A percentile compares a stretch with the other conserved stretches of the same genome.
These are phyloP conservation scores for Orthosia incerta DNA, from an alignment of 2,888 invertebrate genomes.

Conservation along the genomic window DNA sequence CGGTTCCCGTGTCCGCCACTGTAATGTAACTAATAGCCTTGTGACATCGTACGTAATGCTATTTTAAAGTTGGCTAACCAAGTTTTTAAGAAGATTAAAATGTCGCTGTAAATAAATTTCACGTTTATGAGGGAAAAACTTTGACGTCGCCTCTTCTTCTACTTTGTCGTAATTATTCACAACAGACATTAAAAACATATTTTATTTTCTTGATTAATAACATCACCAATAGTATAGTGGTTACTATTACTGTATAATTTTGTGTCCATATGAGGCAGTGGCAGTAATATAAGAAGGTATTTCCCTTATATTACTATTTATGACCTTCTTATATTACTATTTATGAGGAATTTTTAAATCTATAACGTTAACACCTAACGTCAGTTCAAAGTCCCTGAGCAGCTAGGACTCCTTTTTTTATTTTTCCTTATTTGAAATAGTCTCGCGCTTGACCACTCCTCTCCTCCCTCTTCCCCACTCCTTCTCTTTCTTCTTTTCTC, in stretches of 20 bases:
- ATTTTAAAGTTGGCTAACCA: constrained; percentile 54
- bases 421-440: too few species aligned
- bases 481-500: too few species aligned
- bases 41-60: constrained; percentile 63
- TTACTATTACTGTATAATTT: too few species aligned
- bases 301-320: not conserved
- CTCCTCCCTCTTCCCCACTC: too few species aligned
- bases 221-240: too few species aligned
- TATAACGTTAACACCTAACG: not conserved
- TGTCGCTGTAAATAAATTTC: constrained; percentile 47
- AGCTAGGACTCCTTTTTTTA: too few species aligned
- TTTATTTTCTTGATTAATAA: not conserved
- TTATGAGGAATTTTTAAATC: too few species aligned
- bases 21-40: constrained; percentile 79
- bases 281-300: too few species aligned
- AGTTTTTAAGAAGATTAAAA: constrained; percentile 54
- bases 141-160: constrained; percentile 6
- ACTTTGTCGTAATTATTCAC: constrained; percentile 1
- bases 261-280: too few species aligned
- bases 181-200: too few species aligned
- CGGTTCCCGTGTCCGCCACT: constrained; percentile 83
- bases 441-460: too few species aligned
- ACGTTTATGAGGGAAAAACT: constrained; percentile 15
- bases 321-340: not conserved
- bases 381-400: not conserved